Evolutionary conservation across 2,888 invertebrate species (phyloP), one percentile per base, ranked within the genome.

Genomic region (Pollenia angustigena): DNA sequence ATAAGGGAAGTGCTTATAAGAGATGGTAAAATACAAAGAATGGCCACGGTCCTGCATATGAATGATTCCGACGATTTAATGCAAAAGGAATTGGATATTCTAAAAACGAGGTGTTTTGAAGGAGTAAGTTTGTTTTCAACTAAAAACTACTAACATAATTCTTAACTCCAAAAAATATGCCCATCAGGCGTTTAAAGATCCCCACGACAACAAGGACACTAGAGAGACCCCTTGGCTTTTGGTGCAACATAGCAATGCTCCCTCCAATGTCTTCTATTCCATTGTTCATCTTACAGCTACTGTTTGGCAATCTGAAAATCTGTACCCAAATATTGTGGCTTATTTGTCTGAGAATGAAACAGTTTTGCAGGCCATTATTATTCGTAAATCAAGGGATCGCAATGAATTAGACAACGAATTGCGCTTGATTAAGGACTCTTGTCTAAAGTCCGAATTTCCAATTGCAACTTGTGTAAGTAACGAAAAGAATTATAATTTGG

Each of bases 201-300:
- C 68, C 9, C 11, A 79, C n/a, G 84, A 84, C 14, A 60, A 52
- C 12, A 16, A n/a, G 2, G 54, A 69, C 3, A 50, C 68, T 44
- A 88, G 89, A 1, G 48, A 88, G 4, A 79, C 44, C 1, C 89
- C 89, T 1, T 92, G 90, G 90, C 74, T 92, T 46, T 85, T 92
- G 7, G 88, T 92, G 6, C 92, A 92, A 56, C 91, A 92, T 69
- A 91, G 90, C 58, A 89, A 89, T 1, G 88, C 89, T 4, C 89
- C 89, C 0, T 84, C 89, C 4, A 88, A 82, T 23, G 89, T 91
- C 4, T 84, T 89, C 64, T 91, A 91, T 46, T 88, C 89, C 9
- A 89, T 92, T 8, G 80, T 92, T 0, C 76, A 85, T 2, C 88
- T 89, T 60, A 78, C 23, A 0, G 89, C 89, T 4, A 91, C 92